Percentiles rank a stretch among this genome's conserved stretches.
phyloP scores from a whole-genome alignment of 2,797 vertebrate genomes.

The Rallus crepitans region DNA sequence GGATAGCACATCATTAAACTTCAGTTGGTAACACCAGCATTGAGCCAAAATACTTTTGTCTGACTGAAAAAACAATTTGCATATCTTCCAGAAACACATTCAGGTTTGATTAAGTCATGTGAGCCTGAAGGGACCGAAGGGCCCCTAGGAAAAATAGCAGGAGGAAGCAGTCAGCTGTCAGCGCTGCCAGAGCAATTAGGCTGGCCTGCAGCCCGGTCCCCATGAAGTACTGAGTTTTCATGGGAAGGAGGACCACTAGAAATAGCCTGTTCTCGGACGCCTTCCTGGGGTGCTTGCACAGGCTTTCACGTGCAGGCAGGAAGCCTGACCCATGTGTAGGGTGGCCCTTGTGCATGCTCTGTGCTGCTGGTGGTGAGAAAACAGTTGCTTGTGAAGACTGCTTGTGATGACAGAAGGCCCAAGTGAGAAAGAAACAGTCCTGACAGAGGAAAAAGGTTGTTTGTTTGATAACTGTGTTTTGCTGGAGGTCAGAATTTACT shows the following conservation, averaged over 20 bases:
- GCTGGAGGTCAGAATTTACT: neutral
- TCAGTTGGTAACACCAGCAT: slow-evolving; percentile 58
- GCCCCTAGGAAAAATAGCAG: slow-evolving; percentile 69
- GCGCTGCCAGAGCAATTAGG: slow-evolving; percentile 71
- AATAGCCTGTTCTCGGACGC: neutral
- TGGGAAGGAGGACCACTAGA: slow-evolving; percentile 6
- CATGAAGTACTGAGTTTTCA: neutral
- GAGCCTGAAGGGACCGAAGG: slow-evolving; percentile 48
- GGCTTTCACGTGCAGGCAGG: neutral
- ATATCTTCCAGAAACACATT: slow-evolving; percentile 69
- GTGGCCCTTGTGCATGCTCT: neutral
- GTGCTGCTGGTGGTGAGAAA: neutral
- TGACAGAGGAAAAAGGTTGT: neutral
- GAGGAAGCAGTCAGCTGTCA: slow-evolving; percentile 43
- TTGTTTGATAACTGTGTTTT: neutral
- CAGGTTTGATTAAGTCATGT: slow-evolving; percentile 69
- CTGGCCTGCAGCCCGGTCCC: slow-evolving; percentile 58
- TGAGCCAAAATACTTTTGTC: slow-evolving; percentile 64
- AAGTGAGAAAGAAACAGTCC: neutral
- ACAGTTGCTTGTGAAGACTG: neutral
- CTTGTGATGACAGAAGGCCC: neutral
- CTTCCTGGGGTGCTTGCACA: neutral
- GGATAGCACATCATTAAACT: slow-evolving; percentile 67
- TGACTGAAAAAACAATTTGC: slow-evolving; percentile 62
- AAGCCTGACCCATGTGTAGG: accelerated